A percentile compares a stretch with the other conserved stretches of the same genome.
Conservation (phyloP, 2,113 vertebrate genomes). For the Diadophis punctatus region DNA sequence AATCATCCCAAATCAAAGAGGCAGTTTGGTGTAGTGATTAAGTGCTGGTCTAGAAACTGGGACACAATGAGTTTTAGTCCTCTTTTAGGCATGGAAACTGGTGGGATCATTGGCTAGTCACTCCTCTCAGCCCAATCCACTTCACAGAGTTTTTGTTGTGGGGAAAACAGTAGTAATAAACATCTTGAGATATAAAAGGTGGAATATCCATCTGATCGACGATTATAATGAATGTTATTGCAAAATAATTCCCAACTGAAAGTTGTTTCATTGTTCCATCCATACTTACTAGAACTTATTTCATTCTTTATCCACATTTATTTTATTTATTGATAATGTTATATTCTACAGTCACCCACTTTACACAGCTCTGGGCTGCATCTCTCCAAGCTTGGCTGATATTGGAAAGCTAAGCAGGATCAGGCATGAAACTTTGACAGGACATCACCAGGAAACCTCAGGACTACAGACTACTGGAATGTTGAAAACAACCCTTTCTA, state of each 20-base stretch:
- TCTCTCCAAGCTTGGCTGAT: not conserved
- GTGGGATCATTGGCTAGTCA: not conserved
- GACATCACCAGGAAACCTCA: not conserved
- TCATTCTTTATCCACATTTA: not conserved
- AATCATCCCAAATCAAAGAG: not conserved
- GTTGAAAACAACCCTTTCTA: not conserved
- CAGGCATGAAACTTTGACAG: not conserved
- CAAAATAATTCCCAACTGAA: constrained; percentile 1
- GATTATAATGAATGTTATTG: not conserved
- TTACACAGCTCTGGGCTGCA: not conserved
- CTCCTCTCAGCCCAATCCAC: not conserved
- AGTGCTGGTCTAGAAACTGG: not conserved
- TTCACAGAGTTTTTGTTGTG: not conserved
- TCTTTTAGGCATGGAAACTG: not conserved
- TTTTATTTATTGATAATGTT: not conserved
- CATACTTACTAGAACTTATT: not conserved
- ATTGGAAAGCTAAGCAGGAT: not conserved
- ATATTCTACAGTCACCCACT: not conserved
- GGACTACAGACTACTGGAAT: not conserved
- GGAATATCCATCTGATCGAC: not conserved
- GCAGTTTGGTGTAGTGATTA: not conserved
- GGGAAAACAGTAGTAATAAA: not conserved
- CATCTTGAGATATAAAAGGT: not conserved
- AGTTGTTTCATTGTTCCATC: not conserved
- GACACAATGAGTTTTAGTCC: not conserved